These are phyloP conservation scores for Aethina tumida DNA, from an alignment of 1,140 invertebrate genomes.

Conservation along the genomic window DNA sequence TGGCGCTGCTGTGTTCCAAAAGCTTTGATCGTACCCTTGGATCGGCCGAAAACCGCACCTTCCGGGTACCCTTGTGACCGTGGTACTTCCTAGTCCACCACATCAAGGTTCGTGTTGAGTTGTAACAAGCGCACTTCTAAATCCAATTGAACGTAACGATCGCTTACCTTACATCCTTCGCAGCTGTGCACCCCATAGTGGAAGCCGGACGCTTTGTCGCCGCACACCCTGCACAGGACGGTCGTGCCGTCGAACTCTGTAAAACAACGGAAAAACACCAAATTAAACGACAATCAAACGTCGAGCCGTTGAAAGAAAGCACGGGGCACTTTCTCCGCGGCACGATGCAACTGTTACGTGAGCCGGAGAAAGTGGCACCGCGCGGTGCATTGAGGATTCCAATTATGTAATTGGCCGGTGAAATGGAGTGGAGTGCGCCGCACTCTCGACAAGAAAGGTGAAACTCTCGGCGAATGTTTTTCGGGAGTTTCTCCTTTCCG, in stretches of 20 bases:
- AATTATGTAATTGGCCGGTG: constrained; percentile 4
- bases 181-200: constrained; percentile 99
- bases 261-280: constrained; percentile 42
- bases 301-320: constrained; percentile 8
- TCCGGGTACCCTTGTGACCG: constrained; percentile 6
- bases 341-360: constrained; percentile 6
- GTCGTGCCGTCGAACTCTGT: constrained; percentile 98
- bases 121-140: constrained; percentile 3
- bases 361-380: constrained; percentile 13
- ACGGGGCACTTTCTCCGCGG: constrained; percentile 16
- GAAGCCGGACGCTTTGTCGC: constrained; percentile 97
- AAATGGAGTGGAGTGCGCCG: background rate
- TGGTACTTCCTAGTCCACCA: constrained; percentile 5
- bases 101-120: constrained; percentile 7
- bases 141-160: constrained; percentile 5
- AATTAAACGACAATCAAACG: constrained; percentile 4
- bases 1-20: background rate
- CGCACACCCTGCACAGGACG: constrained; percentile 93
- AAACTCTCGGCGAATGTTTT: constrained; percentile 1
- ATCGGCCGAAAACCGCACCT: constrained; percentile 1
- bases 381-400: constrained; percentile 1
- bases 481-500: background rate
- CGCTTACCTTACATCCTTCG: constrained; percentile 97
- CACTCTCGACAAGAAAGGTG: background rate
- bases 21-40: background rate